Evolutionary conservation across 2,113 vertebrate genomes (phyloP).

Genomic region (Ailuropoda melanoleuca): DNA sequence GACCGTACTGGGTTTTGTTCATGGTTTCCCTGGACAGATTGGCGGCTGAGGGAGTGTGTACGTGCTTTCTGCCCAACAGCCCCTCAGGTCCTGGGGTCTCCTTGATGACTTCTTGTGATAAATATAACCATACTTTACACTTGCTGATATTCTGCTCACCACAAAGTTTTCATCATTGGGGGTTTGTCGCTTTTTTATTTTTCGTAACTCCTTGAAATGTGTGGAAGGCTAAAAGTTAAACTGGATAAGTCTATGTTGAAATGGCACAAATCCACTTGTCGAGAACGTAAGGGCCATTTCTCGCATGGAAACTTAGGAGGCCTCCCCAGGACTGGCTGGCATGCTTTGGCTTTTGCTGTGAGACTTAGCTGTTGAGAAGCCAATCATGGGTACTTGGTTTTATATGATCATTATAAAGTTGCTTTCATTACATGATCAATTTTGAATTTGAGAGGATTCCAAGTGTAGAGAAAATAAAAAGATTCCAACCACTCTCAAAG

Average conservation of each 20-base stretch:
- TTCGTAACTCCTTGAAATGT: neutral
- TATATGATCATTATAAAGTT: neutral
- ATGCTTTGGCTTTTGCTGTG: neutral
- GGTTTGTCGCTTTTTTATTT: neutral
- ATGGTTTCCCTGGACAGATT: neutral
- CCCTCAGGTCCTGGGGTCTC: neutral
- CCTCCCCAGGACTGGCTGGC: neutral
- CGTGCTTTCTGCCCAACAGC: too few relatives aligned
- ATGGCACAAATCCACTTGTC: neutral
- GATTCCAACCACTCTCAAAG: neutral
- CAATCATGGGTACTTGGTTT: neutral
- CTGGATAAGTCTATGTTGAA: neutral
- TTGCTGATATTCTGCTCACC: neutral
- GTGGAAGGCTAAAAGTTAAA: slow-evolving; percentile 7
- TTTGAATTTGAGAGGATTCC: neutral
- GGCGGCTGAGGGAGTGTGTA: neutral
- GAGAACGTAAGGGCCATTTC: neutral
- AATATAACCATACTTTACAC: neutral
- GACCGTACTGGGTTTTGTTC: neutral
- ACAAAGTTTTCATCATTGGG: neutral
- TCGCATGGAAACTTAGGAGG: neutral
- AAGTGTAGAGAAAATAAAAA: neutral
- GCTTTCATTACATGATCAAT: neutral
- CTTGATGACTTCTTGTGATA: neutral
- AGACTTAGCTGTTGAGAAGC: neutral